Base-by-base conservation (phyloP, 2,797 vertebrate species). In the Ataeniobius toweri region DNA sequence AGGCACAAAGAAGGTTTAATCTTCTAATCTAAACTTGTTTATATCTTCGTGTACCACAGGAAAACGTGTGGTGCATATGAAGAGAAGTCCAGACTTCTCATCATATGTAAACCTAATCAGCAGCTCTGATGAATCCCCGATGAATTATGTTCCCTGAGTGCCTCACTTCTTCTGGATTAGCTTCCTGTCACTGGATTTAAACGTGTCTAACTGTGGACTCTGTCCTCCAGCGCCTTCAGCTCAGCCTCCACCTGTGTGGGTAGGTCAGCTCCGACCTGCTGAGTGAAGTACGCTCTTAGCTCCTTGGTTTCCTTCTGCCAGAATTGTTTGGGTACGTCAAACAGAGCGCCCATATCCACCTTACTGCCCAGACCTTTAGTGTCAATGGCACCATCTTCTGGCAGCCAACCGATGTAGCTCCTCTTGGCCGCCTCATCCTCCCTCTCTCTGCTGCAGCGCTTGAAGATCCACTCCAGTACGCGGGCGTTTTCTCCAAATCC, bases 401-500 rank as follows among this genome's bases (percentile, higher is more conserved):
- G 97, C 75, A 98, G 82, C 91, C 96, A 96, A 7, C 97, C 97
- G 6, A 96, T 87, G 0, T 93, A 78, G 91, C 95, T 96, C 86
- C 89, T 93, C 79, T 94, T 93, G 63, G 97, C 95, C 0, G 93
- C 97, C 79, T 96, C 93, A 0, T 83, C 91, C 51, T 96, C 95
- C 9, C 94, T 90, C 85, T 96, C 94, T 3, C 96, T 94, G 0
- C 95, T 85, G 22, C 97, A 95, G 44, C 97, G 95, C 74, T 93
- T 94, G 89, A 97, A 98, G 94, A 98, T 96, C 97, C 97, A 98
- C 79, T 98, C 97, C 7, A 98, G 93, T 44, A 97, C 97, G 0
- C 97, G 95, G 51, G 96, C 93, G 22, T 98, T 98, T 82, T 98
- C 97, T 0, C 97, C 97, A 3, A 98, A 98, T n/a, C 97, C 97